phyloP scores from a whole-genome alignment of 2,113 vertebrate genomes.

The Rhabdornis inornatus region DNA sequence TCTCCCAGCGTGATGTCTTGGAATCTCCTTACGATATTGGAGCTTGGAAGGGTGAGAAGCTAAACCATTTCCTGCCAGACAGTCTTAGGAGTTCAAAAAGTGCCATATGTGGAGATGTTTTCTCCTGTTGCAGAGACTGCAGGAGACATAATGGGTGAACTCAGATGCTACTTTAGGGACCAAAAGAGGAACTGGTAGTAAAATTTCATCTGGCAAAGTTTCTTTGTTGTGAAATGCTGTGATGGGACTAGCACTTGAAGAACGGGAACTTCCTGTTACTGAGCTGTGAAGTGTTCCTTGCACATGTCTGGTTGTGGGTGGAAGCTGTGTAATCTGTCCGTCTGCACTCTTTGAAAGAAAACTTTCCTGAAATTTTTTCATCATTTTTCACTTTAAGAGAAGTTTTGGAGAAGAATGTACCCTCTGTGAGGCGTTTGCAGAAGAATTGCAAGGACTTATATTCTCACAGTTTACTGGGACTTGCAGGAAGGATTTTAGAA shows the following conservation, averaged over 20 bases:
- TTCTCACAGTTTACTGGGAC: neutral
- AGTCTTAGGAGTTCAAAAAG: neutral
- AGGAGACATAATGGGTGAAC: neutral
- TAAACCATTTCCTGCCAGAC: neutral
- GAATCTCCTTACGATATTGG: neutral
- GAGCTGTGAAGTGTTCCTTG: neutral
- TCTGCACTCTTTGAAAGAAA: neutral
- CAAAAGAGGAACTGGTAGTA: neutral
- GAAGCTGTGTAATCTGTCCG: neutral
- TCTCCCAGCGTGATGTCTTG: neutral
- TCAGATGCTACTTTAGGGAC: neutral
- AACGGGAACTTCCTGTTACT: neutral
- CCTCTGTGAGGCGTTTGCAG: neutral
- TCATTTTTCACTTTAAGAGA: neutral
- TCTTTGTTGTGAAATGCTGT: conserved; percentile 1
- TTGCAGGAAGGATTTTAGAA: neutral
- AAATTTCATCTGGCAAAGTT: neutral
- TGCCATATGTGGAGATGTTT: neutral
- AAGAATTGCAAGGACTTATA: neutral
- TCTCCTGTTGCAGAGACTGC: neutral
- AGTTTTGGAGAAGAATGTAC: neutral
- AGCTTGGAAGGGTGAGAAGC: neutral
- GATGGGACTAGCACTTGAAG: neutral
- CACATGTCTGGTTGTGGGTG: neutral
- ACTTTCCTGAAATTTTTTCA: neutral